Base-by-base conservation (phyloP, 2,113 vertebrate genomes). In the Notechis scutatus region DNA sequence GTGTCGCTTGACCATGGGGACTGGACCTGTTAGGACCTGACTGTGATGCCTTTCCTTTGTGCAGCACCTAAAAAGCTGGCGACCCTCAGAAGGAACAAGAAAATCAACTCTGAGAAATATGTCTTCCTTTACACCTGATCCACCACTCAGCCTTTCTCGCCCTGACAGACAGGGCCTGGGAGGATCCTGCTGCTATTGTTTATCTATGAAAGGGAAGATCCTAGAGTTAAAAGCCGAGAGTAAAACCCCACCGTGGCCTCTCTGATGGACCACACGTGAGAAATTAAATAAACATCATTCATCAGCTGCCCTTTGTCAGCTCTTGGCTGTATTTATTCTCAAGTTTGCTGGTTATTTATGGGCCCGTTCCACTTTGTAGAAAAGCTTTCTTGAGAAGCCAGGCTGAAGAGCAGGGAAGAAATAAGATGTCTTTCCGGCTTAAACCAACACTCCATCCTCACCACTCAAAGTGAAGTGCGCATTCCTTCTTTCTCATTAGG, bases 271-370 rank as follows among this genome's bases (percentile, higher is more conserved):
- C 97, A 97, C 97, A 98, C 97, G 59, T 94, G 95, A 98, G 97
- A 97, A 98, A 97, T 97, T 97, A 98, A 98, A 98, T 97, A 98
- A 98, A 98, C 97, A 97, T 97, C 94, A 97, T 97, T 98, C 97
- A 96, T 97, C 97, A 97, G 7, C 96, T 97, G 97, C 96, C 96
- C 97, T 98, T 97, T 97, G 97, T 98, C 14, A 93, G 95, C 95
- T 97, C 96, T 95, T 97, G 97, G 97, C 97, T 98, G 97, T 97
- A 97, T 98, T 98, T 98, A 98, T 98, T 98, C 97, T 97, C 97
- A 95, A 96, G 96, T 93, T 92, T 90, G 92, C 93, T 92, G 92
- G 95, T 97, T 98, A 98, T 98, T 98, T 97, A 97, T 97, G 96
- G 96, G 96, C 91, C 92, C 96, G 10, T 59, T 24, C 57, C 0